Conservation (phyloP, 2,888 invertebrate species). For the Erebia epiphron region DNA sequence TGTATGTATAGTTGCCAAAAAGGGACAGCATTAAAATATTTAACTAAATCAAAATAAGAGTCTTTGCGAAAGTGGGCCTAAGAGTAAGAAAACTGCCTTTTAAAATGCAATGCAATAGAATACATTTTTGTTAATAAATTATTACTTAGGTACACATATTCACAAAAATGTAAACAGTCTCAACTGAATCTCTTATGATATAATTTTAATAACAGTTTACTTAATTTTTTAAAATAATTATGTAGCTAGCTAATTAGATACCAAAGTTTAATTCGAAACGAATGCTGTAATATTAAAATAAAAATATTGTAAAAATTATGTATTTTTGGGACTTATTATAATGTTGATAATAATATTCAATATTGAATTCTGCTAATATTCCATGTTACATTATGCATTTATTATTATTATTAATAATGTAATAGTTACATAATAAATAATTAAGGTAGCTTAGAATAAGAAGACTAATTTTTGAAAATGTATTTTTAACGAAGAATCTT, state of each 20-base stretch:
- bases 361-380: slow-evolving; percentile 19
- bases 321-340: neutral
- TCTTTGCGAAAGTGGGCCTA: no score
- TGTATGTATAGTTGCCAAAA: no score
- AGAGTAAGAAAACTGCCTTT: no score
- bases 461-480: slow-evolving; percentile 31
- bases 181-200: slow-evolving; percentile 28
- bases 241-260: slow-evolving; percentile 34
- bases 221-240: slow-evolving; percentile 21
- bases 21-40: no score
- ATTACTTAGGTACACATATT: neutral
- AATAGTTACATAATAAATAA: neutral
- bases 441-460: slow-evolving; percentile 16
- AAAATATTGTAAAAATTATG: slow-evolving; percentile 18
- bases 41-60: no score
- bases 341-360: slow-evolving; percentile 14
- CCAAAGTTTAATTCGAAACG: slow-evolving; percentile 33
- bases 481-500: slow-evolving; percentile 21
- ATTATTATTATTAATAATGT: slow-evolving; percentile 25
- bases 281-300: slow-evolving; percentile 22
- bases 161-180: slow-evolving; percentile 26
- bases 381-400: slow-evolving; percentile 34
- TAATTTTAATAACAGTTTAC: slow-evolving; percentile 22
- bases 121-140: neutral
- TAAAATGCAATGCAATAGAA: no score